A percentile compares a stretch with the other conserved stretches of the same genome.
These are phyloP conservation scores for Drosophila atroscutellata DNA, from an alignment of 2,888 invertebrate species.

Conservation along the genomic window DNA sequence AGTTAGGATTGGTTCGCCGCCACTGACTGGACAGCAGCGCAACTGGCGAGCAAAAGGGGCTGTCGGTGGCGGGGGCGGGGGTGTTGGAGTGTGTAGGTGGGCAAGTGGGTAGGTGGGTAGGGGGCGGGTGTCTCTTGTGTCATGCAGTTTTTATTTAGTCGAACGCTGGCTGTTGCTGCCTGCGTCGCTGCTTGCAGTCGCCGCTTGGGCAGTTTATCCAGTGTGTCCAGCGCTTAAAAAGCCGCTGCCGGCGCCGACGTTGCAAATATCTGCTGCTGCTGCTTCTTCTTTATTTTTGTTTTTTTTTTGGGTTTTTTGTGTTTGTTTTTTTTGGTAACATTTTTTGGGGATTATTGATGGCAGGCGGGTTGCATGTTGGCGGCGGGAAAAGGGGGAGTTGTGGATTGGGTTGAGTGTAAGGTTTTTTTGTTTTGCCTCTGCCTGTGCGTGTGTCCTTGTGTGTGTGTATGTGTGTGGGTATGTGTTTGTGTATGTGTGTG, in stretches of 20 bases:
- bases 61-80: background rate
- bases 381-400: background rate
- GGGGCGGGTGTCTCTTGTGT: constrained; percentile 25
- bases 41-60: background rate
- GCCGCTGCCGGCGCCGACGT: constrained; percentile 66
- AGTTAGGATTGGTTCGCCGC: constrained; percentile 76
- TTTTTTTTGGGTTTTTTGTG: constrained; percentile 10
- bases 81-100: background rate
- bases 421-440: constrained; percentile 47
- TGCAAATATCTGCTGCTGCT: constrained; percentile 17
- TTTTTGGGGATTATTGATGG: constrained; percentile 83
- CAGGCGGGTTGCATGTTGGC: constrained; percentile 11
- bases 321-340: constrained; percentile 23
- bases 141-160: constrained; percentile 52
- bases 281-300: constrained; percentile 19
- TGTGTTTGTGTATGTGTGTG: constrained; percentile 28
- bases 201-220: constrained; percentile 27
- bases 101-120: background rate
- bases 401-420: constrained; percentile 7
- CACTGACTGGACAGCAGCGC: constrained; percentile 60
- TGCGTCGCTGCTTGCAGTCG: constrained; percentile 31
- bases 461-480: constrained; percentile 31
- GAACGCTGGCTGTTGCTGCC: constrained; percentile 9
- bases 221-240: constrained; percentile 73
- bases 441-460: constrained; percentile 37